Conservation (phyloP, 1,140 invertebrate genomes). For the Drosophila azteca region DNA sequence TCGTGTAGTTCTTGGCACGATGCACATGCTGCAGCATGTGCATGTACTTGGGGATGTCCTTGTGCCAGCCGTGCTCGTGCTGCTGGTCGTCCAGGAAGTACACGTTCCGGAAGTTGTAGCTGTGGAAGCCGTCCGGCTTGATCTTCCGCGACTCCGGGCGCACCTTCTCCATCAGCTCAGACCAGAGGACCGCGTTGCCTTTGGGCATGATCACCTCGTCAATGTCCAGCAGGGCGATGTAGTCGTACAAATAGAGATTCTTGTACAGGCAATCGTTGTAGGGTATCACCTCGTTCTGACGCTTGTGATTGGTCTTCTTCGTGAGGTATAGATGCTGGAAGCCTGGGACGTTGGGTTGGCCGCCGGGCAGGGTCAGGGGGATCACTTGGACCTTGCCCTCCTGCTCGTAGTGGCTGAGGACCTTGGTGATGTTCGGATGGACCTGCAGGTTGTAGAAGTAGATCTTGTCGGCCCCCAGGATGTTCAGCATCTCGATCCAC, state of each 20-base stretch:
- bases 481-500: slow-evolving; percentile 95
- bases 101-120: slow-evolving; percentile 96
- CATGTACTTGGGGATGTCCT: slow-evolving; percentile 94
- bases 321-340: slow-evolving; percentile 95
- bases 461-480: slow-evolving; percentile 95
- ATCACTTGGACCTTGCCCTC: slow-evolving; percentile 92
- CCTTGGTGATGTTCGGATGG: slow-evolving; percentile 95
- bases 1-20: slow-evolving; percentile 94
- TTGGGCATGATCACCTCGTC: slow-evolving; percentile 98
- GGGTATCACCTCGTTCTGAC: slow-evolving; percentile 97
- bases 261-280: slow-evolving; percentile 99
- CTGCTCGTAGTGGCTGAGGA: slow-evolving; percentile 91
- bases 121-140: slow-evolving; percentile 89
- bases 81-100: slow-evolving; percentile 97
- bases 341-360: slow-evolving; percentile 94
- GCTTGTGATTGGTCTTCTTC: slow-evolving; percentile 95
- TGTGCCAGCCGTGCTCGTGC: slow-evolving; percentile 92
- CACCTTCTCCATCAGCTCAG: slow-evolving; percentile 90
- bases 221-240: slow-evolving; percentile 95
- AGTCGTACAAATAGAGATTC: slow-evolving; percentile 95
- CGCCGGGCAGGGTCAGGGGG: slow-evolving; percentile 94
- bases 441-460: slow-evolving; percentile 96
- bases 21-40: slow-evolving; percentile 98
- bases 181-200: slow-evolving; percentile 89
- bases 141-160: slow-evolving; percentile 88